Evolutionary conservation across 1,140 invertebrate genomes (phyloP), one percentile per base, ranked within the genome.

Genomic region (Neotoxoptera formosana): DNA sequence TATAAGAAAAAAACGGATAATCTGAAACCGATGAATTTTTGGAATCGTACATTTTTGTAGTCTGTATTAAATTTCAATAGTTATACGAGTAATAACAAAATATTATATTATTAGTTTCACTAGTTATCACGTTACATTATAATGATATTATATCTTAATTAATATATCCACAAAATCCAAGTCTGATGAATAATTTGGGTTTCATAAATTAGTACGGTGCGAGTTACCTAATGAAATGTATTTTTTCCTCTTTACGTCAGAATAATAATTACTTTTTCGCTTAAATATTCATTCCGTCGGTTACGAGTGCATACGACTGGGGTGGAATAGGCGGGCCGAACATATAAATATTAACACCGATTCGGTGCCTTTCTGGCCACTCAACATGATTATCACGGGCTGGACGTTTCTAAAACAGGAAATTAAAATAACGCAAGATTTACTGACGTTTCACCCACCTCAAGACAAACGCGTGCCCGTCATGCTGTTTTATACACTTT

Each of bases 351-450:
- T 90, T 90, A 90, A 90, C 89, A 45, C 36, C 53, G 23, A 67
- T 90, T 67, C 45, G 45, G 90, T 91, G 56, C 60, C n/a, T 91
- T n/a, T 83, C 60, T 51, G 7, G 48, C 67, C n/a, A 36, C 17
- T 20, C 90, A 76, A 91, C 90, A 91, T 45, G 67, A 83, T 91
- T 91, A 91, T 91, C 67, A 91, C 60, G 45, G 41, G 45, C 53
- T 45, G 56, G 56, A 90, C 53, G 56, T 67, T 20, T 45, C 9
- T 91, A 23, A 48, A 91, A 51, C 90, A 91, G 90, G 90, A 91
- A 91, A 91, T 91, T 91, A 91, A 91, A 91, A 91, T 83, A 83
- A 91, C 60, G 60, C 90, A 41, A 91, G 90, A 91, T 81, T 81
- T 76, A 91, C 76, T 9, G 60, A 91, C 45, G 20, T 91, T 91